Percentiles rank a stretch among this genome's conserved stretches.
These are phyloP conservation scores for Diplogasteroides magnus DNA, from an alignment of 1,140 invertebrate species.

Conservation along the genomic window DNA sequence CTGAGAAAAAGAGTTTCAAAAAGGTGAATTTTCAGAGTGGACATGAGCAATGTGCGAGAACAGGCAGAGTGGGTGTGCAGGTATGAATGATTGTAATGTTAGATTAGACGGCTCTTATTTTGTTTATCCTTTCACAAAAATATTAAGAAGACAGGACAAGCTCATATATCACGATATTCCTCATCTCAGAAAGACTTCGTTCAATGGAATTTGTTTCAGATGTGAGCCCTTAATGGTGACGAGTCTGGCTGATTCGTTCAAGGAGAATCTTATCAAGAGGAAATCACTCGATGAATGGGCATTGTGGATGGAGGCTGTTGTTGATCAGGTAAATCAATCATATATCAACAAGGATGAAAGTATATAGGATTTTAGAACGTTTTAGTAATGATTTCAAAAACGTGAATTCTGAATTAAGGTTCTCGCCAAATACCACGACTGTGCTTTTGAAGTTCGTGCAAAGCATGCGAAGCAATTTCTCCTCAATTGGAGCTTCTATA, in stretches of 20 bases:
- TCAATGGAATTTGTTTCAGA: background rate
- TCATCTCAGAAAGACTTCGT: no score
- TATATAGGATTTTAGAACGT: constrained; percentile 32
- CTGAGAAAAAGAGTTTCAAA: background rate
- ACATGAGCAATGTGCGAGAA: constrained; percentile 56
- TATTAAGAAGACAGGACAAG: no score
- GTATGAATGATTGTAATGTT: constrained; percentile 71
- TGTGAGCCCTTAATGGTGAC: constrained; percentile 69
- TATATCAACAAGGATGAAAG: constrained; percentile 74
- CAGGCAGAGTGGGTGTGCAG: constrained; percentile 95
- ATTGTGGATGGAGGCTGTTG: constrained; percentile 86
- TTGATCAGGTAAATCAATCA: constrained; percentile 69
- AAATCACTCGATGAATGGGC: constrained; percentile 94
- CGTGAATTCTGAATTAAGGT: constrained; percentile 57
- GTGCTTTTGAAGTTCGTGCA: constrained; percentile 61
- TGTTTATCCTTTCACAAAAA: no score
- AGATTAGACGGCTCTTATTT: no score
- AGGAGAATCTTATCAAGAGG: constrained; percentile 86
- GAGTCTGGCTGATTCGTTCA: constrained; percentile 76
- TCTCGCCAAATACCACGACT: constrained; percentile 67
- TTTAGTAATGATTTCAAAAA: no score
- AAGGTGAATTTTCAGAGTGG: constrained; percentile 35
- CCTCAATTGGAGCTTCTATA: constrained; percentile 98
- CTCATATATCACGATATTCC: background rate
- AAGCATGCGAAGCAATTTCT: constrained; percentile 73